A percentile compares a stretch with the other conserved stretches of the same genome.
Conservation (phyloP, 2,797 vertebrate genomes). For the Novumbra hubbsi region DNA sequence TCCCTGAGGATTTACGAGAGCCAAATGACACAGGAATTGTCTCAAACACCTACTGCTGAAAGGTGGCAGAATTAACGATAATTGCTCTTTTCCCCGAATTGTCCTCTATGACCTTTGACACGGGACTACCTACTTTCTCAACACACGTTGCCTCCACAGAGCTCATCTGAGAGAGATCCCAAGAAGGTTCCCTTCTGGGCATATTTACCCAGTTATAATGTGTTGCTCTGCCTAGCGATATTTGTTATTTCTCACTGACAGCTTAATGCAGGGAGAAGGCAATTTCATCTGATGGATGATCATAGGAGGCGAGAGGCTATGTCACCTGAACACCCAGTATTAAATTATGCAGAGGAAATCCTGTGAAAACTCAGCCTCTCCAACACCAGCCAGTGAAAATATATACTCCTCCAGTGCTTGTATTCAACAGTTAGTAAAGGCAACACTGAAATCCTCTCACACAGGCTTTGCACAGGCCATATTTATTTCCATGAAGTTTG, state of each 20-base stretch:
- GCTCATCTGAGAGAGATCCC: background rate
- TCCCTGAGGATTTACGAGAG: too few relatives aligned
- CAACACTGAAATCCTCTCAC: conserved; percentile 35
- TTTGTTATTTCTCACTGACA: conserved; percentile 16
- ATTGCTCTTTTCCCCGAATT: conserved; percentile 43
- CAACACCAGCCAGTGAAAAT: conserved; percentile 37
- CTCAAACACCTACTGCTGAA: too few relatives aligned
- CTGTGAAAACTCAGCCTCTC: conserved; percentile 30
- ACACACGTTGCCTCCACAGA: background rate
- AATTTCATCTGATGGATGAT: background rate
- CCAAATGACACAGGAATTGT: too few relatives aligned
- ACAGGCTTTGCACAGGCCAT: conserved; percentile 38
- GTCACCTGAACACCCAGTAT: conserved; percentile 41
- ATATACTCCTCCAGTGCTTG: conserved; percentile 28
- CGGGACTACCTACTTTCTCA: too few relatives aligned
- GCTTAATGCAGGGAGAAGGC: background rate
- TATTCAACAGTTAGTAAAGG: conserved; percentile 40
- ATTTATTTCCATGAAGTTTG: conserved; percentile 51
- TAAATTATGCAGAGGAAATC: conserved; percentile 62
- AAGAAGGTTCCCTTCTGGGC: background rate
- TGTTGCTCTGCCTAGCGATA: background rate
- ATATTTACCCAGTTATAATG: conserved; percentile 3
- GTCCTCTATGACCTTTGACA: conserved; percentile 63
- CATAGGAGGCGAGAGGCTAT: conserved; percentile 47
- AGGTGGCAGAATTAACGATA: background rate